A percentile compares a stretch with the other conserved stretches of the same genome.
Conservation (phyloP, 2,797 vertebrate genomes). For the Esox masquinongy region DNA sequence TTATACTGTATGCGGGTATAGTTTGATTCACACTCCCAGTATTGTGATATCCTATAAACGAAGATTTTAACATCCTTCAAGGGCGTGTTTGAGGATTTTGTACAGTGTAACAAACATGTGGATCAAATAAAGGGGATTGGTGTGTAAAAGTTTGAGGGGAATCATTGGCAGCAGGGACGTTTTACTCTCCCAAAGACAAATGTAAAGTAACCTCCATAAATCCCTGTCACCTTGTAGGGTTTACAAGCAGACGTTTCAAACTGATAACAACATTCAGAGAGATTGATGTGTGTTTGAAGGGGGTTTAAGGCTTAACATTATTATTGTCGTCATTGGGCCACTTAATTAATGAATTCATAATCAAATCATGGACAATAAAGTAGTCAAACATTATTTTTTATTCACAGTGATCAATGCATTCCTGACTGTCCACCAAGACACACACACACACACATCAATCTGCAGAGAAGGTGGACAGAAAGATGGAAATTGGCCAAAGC, state of each 20-base stretch:
- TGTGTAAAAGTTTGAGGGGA: neutral
- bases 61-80: neutral
- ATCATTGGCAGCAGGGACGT: neutral
- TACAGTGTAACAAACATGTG: slow-evolving; percentile 19
- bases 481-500: neutral
- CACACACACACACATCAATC: neutral
- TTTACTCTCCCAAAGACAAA: slow-evolving; percentile 4
- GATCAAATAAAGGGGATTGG: slow-evolving; percentile 15
- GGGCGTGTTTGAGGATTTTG: neutral
- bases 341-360: neutral
- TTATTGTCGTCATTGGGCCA: neutral
- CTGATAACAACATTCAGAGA: slow-evolving; percentile 15
- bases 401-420: neutral
- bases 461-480: neutral
- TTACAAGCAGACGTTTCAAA: neutral
- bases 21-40: neutral
- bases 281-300: neutral
- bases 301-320: neutral
- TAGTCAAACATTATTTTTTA: neutral
- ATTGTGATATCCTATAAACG: neutral
- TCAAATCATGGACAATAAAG: neutral
- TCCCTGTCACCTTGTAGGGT: neutral
- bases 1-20: too few species aligned
- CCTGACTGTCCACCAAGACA: neutral
- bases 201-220: neutral